Conservation (phyloP, 2,888 invertebrate species). For the Ennomos fuscantarius region DNA sequence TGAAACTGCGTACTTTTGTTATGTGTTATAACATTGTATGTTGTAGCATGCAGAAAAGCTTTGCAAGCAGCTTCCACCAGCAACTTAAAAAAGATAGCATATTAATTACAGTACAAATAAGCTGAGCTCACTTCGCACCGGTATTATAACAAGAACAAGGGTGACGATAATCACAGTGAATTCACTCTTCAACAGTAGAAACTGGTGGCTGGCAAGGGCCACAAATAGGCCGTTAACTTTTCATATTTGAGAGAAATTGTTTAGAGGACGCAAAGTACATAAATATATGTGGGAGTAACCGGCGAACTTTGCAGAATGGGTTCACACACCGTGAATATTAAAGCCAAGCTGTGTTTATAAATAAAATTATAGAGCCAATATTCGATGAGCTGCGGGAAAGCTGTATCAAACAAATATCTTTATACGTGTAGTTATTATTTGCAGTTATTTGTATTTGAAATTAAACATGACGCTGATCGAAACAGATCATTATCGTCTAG, state of each 20-base stretch:
- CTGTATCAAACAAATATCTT: neutral
- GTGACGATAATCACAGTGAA: slow-evolving; percentile 6
- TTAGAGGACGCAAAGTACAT: slow-evolving; percentile 19
- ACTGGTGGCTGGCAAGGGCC: slow-evolving; percentile 2
- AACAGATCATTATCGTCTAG: neutral
- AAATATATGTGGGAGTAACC: slow-evolving; percentile 16
- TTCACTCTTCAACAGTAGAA: slow-evolving; percentile 2
- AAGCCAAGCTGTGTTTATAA: slow-evolving; percentile 18
- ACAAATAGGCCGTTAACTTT: slow-evolving; percentile 16
- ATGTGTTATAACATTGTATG: too few species aligned
- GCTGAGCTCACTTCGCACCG: too few species aligned
- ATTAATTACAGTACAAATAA: too few species aligned
- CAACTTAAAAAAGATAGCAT: too few species aligned
- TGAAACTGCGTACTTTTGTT: too few species aligned
- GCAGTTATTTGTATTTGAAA: slow-evolving; percentile 10
- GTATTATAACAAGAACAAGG: neutral
- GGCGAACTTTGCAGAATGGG: slow-evolving; percentile 18
- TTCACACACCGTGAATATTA: slow-evolving; percentile 17
- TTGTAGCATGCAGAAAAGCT: too few species aligned
- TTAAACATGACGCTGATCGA: slow-evolving; percentile 13
- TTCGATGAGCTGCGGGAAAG: neutral
- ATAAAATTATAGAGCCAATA: slow-evolving; percentile 23
- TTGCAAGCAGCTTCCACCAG: too few species aligned
- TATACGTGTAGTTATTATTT: slow-evolving; percentile 11
- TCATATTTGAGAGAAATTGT: slow-evolving; percentile 23